phyloP scores from a whole-genome alignment of 2,888 invertebrate species.

The Archaeoteleia sp. region DNA sequence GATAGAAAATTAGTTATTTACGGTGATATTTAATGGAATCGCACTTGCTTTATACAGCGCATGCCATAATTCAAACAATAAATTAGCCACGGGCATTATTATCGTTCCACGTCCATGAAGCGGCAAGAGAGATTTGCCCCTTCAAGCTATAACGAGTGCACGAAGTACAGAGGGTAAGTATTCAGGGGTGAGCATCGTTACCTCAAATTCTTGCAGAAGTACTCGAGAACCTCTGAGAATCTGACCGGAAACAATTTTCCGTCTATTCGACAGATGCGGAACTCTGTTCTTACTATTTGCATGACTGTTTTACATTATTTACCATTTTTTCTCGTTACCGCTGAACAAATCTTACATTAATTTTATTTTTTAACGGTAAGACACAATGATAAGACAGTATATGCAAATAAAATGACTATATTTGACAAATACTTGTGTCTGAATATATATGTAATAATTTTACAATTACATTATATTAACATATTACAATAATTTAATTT shows the following conservation, averaged over 20 bases:
- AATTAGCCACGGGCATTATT: slow-evolving; percentile 57
- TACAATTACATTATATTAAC: too few species aligned
- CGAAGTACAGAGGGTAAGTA: slow-evolving; percentile 52
- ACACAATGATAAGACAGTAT: too few species aligned
- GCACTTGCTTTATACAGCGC: slow-evolving; percentile 54
- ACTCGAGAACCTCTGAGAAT: slow-evolving; percentile 57
- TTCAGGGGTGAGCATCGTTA: slow-evolving; percentile 58
- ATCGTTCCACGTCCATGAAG: slow-evolving; percentile 56
- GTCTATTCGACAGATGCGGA: slow-evolving; percentile 30
- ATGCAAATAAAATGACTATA: too few species aligned
- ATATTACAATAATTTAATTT: too few species aligned
- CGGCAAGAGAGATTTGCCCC: slow-evolving; percentile 56
- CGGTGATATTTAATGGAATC: slow-evolving; percentile 54
- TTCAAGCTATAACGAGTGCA: slow-evolving; percentile 54
- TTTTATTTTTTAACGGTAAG: too few species aligned
- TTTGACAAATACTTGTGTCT: too few species aligned
- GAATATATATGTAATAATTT: too few species aligned
- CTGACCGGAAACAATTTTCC: slow-evolving; percentile 59
- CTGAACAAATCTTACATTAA: too few species aligned
- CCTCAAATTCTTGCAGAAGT: slow-evolving; percentile 56
- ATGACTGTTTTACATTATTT: slow-evolving; percentile 9
- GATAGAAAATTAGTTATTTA: slow-evolving; percentile 53
- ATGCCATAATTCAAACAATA: slow-evolving; percentile 55
- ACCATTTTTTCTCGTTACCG: neutral
- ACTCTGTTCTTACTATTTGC: too few species aligned